Percentiles rank a stretch among this genome's conserved stretches.
These are phyloP conservation scores for Drosophila testacea DNA, from an alignment of 2,888 invertebrate genomes.

Conservation along the genomic window DNA sequence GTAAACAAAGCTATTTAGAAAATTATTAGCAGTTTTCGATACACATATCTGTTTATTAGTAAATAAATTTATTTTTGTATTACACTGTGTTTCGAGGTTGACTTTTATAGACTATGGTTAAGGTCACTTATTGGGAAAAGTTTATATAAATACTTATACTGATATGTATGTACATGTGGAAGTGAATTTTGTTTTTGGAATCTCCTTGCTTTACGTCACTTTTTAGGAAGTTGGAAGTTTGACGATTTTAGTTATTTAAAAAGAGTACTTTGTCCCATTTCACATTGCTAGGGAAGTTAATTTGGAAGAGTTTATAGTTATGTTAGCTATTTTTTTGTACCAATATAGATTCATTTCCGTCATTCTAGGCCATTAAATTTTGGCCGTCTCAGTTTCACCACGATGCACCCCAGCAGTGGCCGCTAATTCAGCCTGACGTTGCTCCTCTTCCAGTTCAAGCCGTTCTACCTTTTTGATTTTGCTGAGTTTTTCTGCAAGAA, in stretches of 20 bases:
- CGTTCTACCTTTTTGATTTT: conserved; percentile 87
- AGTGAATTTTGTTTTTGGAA: conserved; percentile 28
- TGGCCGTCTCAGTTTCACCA: conserved; percentile 63
- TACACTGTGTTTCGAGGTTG: conserved; percentile 5
- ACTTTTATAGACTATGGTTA: conserved; percentile 28
- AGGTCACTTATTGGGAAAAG: conserved; percentile 46
- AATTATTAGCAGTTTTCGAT: not conserved
- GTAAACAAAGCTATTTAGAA: not conserved
- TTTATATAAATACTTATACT: conserved; percentile 54
- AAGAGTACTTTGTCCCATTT: conserved; percentile 27
- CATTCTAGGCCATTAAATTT: conserved; percentile 48
- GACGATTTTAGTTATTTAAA: conserved; percentile 48
- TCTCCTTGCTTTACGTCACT: conserved; percentile 24
- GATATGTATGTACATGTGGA: conserved; percentile 54
- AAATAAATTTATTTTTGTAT: conserved; percentile 28
- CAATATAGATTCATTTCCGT: conserved; percentile 40
- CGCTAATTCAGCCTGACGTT: conserved; percentile 85
- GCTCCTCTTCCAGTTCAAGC: conserved; percentile 85
- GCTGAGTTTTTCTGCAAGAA: conserved; percentile 87
- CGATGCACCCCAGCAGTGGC: conserved; percentile 81
- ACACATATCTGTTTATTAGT: conserved; percentile 10
- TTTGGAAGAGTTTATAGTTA: conserved; percentile 59
- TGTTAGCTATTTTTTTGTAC: conserved; percentile 57
- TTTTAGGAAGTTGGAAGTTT: conserved; percentile 63
- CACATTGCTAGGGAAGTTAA: conserved; percentile 58